Base-by-base conservation (phyloP, 2,888 invertebrate genomes). In the Orthosia gothica region DNA sequence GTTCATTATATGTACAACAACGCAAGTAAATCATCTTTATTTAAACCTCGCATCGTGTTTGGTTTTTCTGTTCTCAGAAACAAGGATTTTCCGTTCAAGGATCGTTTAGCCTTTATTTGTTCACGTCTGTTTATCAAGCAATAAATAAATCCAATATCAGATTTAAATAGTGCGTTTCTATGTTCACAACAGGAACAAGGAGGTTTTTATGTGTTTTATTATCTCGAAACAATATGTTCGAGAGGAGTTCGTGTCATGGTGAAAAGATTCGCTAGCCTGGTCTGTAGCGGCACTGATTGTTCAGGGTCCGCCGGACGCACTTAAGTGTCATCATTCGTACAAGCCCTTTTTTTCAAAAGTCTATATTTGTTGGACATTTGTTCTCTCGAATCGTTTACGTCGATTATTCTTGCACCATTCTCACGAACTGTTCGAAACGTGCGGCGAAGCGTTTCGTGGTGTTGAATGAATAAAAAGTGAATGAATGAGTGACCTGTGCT, bases 401-500 rank as follows among this genome's bases (percentile, higher is more conserved):
- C 61, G 68, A 72, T 70, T 68, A 64, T 62, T 81, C 50, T 45
- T 70, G 32, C 15, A 20, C n/a, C 32, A 69, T 83, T 74, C 71
- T 74, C 63, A 58, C 62, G n/a, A 68, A 70, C 26, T 66, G 58
- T 66, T 81, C 50, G 52, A 74, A 72, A 57, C 62, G 69, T 65
- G 63, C 76, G 62, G 54, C 63, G 68, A 70, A 86, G 47, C 76
- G 71, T 74, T 82, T 57, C 62, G 59, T 68, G 55, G 55, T 59
- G 68, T 77, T 87, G 86, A 87, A 88, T 87, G 85, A 80, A 83
- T 84, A 85, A 88, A 85, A 86, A 71, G 76, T 82, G 78, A 86
- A 87, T 88, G 88, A 89, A 91, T 90, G 89, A 90, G 88, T 88
- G 92, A 90, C 90, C 89, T 89, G 91, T 93, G 91, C 85, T 83